These are phyloP conservation scores for Lasioglossum malachurum DNA, from an alignment of 2,888 invertebrate species.

Conservation along the genomic window DNA sequence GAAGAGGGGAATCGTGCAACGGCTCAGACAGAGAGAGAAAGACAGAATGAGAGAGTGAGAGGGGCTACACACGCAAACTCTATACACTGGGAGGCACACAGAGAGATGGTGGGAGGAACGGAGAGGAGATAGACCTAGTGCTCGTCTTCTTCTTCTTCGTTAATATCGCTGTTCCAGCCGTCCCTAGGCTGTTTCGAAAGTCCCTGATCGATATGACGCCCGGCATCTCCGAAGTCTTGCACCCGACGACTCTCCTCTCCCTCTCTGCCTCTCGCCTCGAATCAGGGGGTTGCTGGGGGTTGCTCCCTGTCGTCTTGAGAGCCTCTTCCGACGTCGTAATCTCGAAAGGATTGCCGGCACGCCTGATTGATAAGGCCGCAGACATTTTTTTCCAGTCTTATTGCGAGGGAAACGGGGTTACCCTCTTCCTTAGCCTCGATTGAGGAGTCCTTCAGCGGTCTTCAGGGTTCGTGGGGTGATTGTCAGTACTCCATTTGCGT, in stretches of 20 bases:
- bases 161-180: conserved; percentile 61
- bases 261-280: not conserved
- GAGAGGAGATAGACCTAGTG: conserved; percentile 65
- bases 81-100: not conserved
- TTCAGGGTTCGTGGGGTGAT: not conserved
- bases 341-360: conserved; percentile 35
- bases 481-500: not conserved
- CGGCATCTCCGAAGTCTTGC: conserved; percentile 47
- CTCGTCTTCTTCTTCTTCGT: conserved; percentile 69
- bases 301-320: conserved; percentile 33
- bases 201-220: conserved; percentile 69
- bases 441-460: not conserved
- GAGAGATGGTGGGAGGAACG: not conserved
- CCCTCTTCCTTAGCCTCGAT: not conserved
- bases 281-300: conserved; percentile 13
- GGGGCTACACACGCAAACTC: not conserved
- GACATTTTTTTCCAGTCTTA: not conserved
- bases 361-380: conserved; percentile 37
- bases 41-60: not conserved
- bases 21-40: not conserved
- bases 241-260: not conserved
- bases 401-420: not conserved
- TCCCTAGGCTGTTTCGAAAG: conserved; percentile 59
- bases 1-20: conserved; percentile 6
- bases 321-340: conserved; percentile 21